Conservation (phyloP, 2,113 vertebrate genomes). For the Corapipo altera region DNA sequence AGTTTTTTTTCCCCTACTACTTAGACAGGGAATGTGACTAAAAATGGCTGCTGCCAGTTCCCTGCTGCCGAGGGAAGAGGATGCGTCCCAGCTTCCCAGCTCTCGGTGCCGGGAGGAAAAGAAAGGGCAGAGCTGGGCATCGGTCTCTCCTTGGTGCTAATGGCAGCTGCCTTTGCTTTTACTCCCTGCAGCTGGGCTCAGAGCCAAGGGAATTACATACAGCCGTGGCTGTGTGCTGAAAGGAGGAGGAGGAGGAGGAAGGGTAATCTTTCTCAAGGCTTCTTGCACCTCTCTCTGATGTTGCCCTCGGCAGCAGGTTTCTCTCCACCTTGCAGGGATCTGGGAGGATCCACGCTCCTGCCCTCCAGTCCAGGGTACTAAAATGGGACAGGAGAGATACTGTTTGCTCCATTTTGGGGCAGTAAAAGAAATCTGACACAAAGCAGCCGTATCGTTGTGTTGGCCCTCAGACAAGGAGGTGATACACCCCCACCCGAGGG, state of each 20-base stretch:
- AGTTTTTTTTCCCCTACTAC: not conserved
- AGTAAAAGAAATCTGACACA: not conserved
- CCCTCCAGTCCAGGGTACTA: accelerated
- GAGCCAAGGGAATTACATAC: constrained; percentile 53
- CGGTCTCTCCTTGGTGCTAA: constrained; percentile 43
- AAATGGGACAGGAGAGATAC: not conserved
- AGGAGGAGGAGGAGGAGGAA: constrained; percentile 27
- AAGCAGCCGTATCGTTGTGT: not conserved
- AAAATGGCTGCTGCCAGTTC: constrained; percentile 52
- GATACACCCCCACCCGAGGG: not conserved
- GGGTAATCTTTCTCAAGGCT: constrained; percentile 14
- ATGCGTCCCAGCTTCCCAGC: constrained; percentile 55
- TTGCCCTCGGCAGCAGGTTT: not conserved
- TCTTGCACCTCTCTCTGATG: not conserved
- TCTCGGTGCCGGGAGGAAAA: not conserved
- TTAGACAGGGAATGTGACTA: not conserved
- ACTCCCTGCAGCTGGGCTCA: constrained; percentile 34
- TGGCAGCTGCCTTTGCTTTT: constrained; percentile 54
- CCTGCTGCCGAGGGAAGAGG: constrained; percentile 37
- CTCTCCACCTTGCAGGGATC: not conserved
- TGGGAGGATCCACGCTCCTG: not conserved
- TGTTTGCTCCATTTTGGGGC: not conserved
- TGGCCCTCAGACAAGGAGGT: constrained; percentile 10
- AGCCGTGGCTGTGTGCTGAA: constrained; percentile 5
- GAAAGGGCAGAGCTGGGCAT: constrained; percentile 61